A percentile compares a stretch with the other conserved stretches of the same genome.
Evolutionary conservation across 2,888 invertebrate genomes (phyloP).

Genomic region (Belgica antarctica): DNA sequence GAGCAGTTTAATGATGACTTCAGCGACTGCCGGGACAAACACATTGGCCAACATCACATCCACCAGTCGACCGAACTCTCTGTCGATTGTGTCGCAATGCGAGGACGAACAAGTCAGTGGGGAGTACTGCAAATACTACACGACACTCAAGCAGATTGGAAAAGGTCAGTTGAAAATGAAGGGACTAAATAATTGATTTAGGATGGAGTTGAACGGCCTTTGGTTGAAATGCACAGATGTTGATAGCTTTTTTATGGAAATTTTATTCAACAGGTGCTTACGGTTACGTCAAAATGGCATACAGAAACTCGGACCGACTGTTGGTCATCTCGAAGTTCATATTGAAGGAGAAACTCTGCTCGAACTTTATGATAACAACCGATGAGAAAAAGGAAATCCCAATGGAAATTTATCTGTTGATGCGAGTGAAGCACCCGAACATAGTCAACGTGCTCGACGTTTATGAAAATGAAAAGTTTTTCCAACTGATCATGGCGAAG

Average conservation of each 20-base stretch:
- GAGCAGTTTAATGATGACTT: constrained; percentile 32
- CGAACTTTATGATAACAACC: constrained; percentile 56
- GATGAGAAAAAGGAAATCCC: constrained; percentile 60
- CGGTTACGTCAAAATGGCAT: constrained; percentile 70
- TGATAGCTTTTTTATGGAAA: background rate
- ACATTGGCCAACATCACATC: constrained; percentile 36
- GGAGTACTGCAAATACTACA: constrained; percentile 60
- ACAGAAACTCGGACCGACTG: constrained; percentile 60
- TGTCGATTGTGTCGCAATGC: constrained; percentile 59
- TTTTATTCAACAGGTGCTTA: constrained; percentile 58
- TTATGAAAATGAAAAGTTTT: constrained; percentile 67
- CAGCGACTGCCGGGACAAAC: constrained; percentile 9
- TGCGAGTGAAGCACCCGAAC: constrained; percentile 65
- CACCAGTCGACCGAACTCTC: constrained; percentile 58
- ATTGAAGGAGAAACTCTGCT: constrained; percentile 59
- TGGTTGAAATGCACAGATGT: background rate
- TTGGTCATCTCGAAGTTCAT: constrained; percentile 71
- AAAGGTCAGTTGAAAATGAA: constrained; percentile 46
- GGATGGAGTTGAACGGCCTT: background rate
- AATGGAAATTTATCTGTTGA: constrained; percentile 65
- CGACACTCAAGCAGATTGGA: constrained; percentile 67
- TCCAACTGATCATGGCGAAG: constrained; percentile 75
- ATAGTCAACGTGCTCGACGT: constrained; percentile 67
- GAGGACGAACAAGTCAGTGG: constrained; percentile 59
- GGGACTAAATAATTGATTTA: no score